Percentiles rank a stretch among this genome's conserved stretches.
phyloP scores from a whole-genome alignment of 2,797 vertebrate genomes.

The Rhinella marina region DNA sequence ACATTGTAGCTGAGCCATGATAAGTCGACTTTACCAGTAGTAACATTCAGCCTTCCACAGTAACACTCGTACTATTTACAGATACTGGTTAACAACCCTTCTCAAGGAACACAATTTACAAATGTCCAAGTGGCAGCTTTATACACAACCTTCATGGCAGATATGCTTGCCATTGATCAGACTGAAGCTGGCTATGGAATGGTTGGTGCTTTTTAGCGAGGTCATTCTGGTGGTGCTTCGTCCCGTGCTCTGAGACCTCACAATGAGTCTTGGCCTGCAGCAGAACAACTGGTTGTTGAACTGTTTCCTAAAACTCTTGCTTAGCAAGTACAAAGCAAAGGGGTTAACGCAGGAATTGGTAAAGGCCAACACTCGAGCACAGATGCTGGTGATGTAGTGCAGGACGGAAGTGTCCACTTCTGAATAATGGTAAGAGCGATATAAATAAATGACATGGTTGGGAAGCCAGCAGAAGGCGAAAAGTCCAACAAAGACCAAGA shows the following conservation, averaged over 20 bases:
- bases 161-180: conserved; percentile 82
- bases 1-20: neutral
- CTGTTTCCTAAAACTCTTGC: conserved; percentile 92
- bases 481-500: conserved; percentile 92
- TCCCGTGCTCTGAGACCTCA: conserved; percentile 76
- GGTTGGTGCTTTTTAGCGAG: conserved; percentile 89
- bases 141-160: conserved; percentile 80
- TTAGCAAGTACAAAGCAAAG: conserved; percentile 93
- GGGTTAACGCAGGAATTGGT: conserved; percentile 96
- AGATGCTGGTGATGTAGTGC: conserved; percentile 87
- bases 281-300: conserved; percentile 93
- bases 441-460: conserved; percentile 91
- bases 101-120: neutral
- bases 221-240: conserved; percentile 83
- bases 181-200: conserved; percentile 84
- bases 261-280: conserved; percentile 73
- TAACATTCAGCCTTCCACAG: neutral
- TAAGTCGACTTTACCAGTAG: neutral
- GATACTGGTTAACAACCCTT: neutral
- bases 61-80: conserved; percentile 36
- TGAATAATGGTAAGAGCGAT: conserved; percentile 93
- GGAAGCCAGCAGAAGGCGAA: conserved; percentile 97
- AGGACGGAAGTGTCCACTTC: conserved; percentile 90
- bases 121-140: conserved; percentile 50
- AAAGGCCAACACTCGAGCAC: conserved; percentile 90